phyloP scores from a whole-genome alignment of 2,113 vertebrate genomes.

The Pangasianodon gigas region DNA sequence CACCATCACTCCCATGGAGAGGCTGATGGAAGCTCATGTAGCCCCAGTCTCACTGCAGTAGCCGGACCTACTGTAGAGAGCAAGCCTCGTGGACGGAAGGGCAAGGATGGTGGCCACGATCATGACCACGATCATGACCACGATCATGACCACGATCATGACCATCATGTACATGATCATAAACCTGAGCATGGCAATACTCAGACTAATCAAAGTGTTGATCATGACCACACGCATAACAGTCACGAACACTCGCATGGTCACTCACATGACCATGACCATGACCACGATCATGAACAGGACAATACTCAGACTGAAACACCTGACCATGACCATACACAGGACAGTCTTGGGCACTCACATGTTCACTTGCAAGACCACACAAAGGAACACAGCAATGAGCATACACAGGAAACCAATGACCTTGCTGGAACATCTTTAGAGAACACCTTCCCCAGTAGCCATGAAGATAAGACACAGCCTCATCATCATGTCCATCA shows the following conservation, averaged over 20 bases:
- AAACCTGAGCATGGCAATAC: constrained; percentile 18
- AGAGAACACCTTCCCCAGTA: background rate
- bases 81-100: constrained; percentile 1
- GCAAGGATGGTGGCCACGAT: background rate
- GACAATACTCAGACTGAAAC: constrained; percentile 30
- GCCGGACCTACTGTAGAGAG: constrained; percentile 28
- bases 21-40: constrained; percentile 51
- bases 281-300: constrained; percentile 21
- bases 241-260: background rate
- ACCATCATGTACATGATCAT: constrained; percentile 6
- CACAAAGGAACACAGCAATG: constrained; percentile 26
- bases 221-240: background rate
- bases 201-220: constrained; percentile 1
- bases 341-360: constrained; percentile 8
- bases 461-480: background rate
- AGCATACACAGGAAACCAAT: constrained; percentile 43
- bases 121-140: constrained; percentile 6
- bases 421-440: constrained; percentile 10
- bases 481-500: constrained; percentile 50
- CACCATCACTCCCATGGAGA: constrained; percentile 59
- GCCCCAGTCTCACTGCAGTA: constrained; percentile 10
- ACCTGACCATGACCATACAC: constrained; percentile 33
- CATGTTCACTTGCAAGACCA: constrained; percentile 53
- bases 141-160: constrained; percentile 5
- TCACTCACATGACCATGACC: constrained; percentile 31